phyloP scores from a whole-genome alignment of 2,797 vertebrate genomes.

The Sebastes flavidus region DNA sequence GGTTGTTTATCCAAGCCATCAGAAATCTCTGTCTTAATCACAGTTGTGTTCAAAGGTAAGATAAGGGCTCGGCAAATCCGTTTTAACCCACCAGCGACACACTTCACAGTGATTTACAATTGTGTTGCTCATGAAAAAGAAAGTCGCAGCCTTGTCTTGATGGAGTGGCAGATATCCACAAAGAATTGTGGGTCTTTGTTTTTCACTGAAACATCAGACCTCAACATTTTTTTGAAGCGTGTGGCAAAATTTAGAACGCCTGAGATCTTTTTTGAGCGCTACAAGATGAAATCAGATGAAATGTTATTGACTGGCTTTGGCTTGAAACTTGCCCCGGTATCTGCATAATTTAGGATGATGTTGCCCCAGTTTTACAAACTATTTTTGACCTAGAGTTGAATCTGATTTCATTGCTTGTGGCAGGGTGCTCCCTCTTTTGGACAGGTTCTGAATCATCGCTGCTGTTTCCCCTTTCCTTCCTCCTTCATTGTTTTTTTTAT shows the following conservation, averaged over 20 bases:
- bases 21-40: slow-evolving; percentile 77
- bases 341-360: slow-evolving; percentile 61
- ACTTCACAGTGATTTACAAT: slow-evolving; percentile 73
- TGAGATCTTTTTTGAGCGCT: slow-evolving; percentile 51
- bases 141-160: slow-evolving; percentile 45
- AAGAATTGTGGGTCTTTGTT: slow-evolving; percentile 59
- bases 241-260: slow-evolving; percentile 58
- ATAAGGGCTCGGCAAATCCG: slow-evolving; percentile 76
- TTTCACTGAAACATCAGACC: slow-evolving; percentile 49
- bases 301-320: slow-evolving; percentile 40
- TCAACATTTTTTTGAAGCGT: slow-evolving; percentile 28
- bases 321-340: slow-evolving; percentile 49
- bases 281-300: slow-evolving; percentile 55
- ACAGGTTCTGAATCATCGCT: slow-evolving; percentile 12
- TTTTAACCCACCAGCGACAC: slow-evolving; percentile 72
- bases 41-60: slow-evolving; percentile 76
- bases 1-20: slow-evolving; percentile 76
- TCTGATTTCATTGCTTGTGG: neutral
- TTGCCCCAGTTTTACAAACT: slow-evolving; percentile 63
- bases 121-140: slow-evolving; percentile 43
- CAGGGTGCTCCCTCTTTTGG: slow-evolving; percentile 40
- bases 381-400: slow-evolving; percentile 51
- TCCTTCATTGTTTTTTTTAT: neutral
- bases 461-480: neutral
- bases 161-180: slow-evolving; percentile 73